A percentile compares a stretch with the other conserved stretches of the same genome.
Conservation (phyloP, 2,888 invertebrate species). For the Macrophya alboannulata region DNA sequence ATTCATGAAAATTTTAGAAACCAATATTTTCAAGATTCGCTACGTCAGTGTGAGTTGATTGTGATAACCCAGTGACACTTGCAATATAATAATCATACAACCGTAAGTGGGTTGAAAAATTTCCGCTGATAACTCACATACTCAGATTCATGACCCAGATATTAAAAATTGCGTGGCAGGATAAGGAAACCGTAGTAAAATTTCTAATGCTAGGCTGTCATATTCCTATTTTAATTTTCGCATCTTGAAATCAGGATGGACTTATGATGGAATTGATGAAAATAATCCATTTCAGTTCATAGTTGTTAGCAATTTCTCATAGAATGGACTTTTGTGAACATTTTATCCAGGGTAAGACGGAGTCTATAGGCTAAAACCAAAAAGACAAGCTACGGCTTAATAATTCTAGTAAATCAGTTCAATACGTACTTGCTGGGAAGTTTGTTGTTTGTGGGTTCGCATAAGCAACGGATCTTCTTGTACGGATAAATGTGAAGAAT, state of each 20-base stretch:
- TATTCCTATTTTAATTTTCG: background rate
- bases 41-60: background rate
- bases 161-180: background rate
- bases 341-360: background rate
- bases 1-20: background rate
- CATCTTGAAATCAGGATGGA: background rate
- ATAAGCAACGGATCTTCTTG: slow-evolving; percentile 82
- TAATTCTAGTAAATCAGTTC: background rate
- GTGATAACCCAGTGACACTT: background rate
- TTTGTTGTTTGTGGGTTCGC: slow-evolving; percentile 86
- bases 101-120: background rate
- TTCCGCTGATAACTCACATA: background rate
- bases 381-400: background rate
- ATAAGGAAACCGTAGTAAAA: background rate
- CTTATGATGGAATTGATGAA: background rate
- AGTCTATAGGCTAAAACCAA: background rate
- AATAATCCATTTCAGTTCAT: background rate
- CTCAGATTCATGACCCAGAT: background rate
- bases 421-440: slow-evolving; percentile 83
- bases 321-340: background rate
- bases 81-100: background rate
- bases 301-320: slow-evolving; percentile 1
- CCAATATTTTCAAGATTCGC: background rate
- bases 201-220: background rate
- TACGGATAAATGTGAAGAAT: slow-evolving; percentile 82